Evolutionary conservation across 2,888 invertebrate genomes (phyloP).

Genomic region (Apoda limacodes): DNA sequence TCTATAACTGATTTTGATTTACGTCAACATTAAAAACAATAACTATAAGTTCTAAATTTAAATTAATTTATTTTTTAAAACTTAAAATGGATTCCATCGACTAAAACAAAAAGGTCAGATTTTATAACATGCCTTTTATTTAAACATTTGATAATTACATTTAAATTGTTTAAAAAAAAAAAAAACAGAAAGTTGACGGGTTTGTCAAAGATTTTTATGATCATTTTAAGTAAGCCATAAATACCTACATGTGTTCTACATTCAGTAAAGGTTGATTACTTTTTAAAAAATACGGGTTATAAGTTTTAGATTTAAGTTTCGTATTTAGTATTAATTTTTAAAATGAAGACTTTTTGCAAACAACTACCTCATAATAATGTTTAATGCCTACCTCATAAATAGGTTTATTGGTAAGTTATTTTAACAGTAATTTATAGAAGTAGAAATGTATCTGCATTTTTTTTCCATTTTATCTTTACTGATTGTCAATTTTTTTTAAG

Average conservation of each 20-base stretch:
- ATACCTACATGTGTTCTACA: background rate
- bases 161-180: conserved; percentile 4
- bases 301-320: conserved; percentile 32
- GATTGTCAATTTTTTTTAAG: conserved; percentile 33
- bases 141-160: conserved; percentile 6
- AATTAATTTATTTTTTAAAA: too few relatives aligned
- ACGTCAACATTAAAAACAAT: conserved; percentile 17
- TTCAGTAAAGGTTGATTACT: conserved; percentile 7
- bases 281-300: conserved; percentile 19
- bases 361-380: conserved; percentile 68
- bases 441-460: conserved; percentile 37
- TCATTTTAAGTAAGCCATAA: conserved; percentile 3
- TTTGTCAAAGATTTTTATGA: conserved; percentile 9
- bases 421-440: conserved; percentile 51
- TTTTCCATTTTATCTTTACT: conserved; percentile 49
- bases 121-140: too few relatives aligned
- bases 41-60: too few relatives aligned
- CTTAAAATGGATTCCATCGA: too few relatives aligned
- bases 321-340: conserved; percentile 48
- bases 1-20: conserved; percentile 40
- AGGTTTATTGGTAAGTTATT: conserved; percentile 56
- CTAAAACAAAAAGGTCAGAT: too few relatives aligned
- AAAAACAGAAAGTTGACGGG: conserved; percentile 4
- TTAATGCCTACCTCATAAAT: conserved; percentile 66
- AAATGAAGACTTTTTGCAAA: conserved; percentile 63